These are phyloP conservation scores for Argopecten irradians DNA, from an alignment of 1,140 invertebrate species.

Conservation along the genomic window DNA sequence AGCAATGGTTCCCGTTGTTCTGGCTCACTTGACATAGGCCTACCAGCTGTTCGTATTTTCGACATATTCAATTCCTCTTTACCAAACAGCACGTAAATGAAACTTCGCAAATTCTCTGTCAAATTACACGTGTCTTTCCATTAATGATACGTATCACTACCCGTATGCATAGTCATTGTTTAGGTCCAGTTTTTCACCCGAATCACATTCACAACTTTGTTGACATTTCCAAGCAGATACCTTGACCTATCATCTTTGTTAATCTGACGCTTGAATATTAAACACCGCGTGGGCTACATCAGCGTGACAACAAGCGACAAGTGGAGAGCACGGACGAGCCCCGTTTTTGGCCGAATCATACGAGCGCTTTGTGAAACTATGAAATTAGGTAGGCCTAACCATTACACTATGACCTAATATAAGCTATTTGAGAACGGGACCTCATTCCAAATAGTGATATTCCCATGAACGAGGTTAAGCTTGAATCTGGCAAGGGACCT, in stretches of 20 bases:
- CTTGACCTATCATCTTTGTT: background rate
- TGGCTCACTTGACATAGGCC: slow-evolving; percentile 5
- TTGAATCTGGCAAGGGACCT: too few species aligned
- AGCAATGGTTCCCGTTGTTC: background rate
- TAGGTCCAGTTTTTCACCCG: background rate
- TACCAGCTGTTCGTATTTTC: background rate
- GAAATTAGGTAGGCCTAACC: too few species aligned
- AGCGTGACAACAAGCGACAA: too few species aligned
- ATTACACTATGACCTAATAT: too few species aligned
- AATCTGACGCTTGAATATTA: background rate
- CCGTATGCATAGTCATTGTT: background rate
- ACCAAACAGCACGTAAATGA: background rate
- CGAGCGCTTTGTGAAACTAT: too few species aligned
- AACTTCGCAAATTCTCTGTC: background rate
- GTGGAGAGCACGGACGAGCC: too few species aligned
- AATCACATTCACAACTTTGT: background rate
- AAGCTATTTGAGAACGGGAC: too few species aligned
- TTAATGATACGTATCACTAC: background rate
- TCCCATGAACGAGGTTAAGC: too few species aligned
- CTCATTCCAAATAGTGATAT: too few species aligned
- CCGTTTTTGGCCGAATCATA: too few species aligned
- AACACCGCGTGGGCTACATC: background rate
- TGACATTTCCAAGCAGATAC: background rate
- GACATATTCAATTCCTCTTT: background rate
- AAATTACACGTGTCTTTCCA: background rate